Evolutionary conservation across 2,888 invertebrate species (phyloP), one percentile per base, ranked within the genome.

Genomic region (Dryococelus australis): DNA sequence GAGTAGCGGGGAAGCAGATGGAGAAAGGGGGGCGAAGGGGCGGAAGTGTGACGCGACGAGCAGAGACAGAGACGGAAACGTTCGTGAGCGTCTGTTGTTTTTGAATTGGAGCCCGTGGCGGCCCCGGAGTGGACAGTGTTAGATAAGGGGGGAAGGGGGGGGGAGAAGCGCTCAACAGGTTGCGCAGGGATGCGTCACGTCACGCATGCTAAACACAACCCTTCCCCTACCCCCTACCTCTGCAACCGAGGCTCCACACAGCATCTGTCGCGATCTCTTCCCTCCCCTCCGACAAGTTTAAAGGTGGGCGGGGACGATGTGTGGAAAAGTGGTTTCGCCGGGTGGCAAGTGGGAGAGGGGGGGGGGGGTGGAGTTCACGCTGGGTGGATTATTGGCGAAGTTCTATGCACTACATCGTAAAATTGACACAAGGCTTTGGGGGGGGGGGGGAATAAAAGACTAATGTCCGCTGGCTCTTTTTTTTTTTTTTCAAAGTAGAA

Each of bases 31-130:
- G 16, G 20, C 65, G 27, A n/a, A 84, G 80, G 78, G 87, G 35
- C 26, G 78, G 79, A 26, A 65, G 80, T 26, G 27, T 27, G 43
- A 53, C 27, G 27, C 28, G 79, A 16, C 10, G 65, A 16, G 65
- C 10, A 65, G 16, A 13, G 65, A 65, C 16, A 24, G 51, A 43
- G 81, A 84, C 65, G 80, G 79, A 65, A 28, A 24, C 26, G 35
- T 53, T 51, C 43, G 79, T 27, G 79, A 26, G 43, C 84, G 47
- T 85, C 85, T 79, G 85, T 85, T 85, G 53, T 51, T 85, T 85
- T 85, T 85, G 85, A 47, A 85, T 53, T 27, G 53, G n/a, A n/a
- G 65, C 65, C 65, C 65, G 65, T 16, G 65, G 65, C 65, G 65
- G 65, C 24, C 20, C 65, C 65, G 13, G 10, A 65, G 65, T 65